Percentiles rank a stretch among this genome's conserved stretches.
Conservation (phyloP, 2,888 invertebrate species). For the Pandemis corylana region DNA sequence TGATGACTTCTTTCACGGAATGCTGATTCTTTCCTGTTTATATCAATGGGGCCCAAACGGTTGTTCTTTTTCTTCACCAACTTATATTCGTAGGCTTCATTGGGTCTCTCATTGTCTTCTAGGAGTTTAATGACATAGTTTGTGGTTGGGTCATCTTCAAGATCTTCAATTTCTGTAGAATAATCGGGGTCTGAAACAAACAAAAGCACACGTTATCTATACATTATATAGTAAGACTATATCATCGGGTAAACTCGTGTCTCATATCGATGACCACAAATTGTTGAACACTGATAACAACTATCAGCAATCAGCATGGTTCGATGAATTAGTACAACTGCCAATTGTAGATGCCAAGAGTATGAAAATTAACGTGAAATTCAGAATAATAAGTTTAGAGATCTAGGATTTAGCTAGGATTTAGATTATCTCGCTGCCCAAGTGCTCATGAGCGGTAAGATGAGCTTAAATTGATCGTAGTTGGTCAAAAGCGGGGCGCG, state of each 20-base stretch:
- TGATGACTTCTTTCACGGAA: conserved; percentile 77
- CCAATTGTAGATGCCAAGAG: background rate
- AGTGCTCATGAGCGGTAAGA: too few species aligned
- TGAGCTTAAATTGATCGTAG: too few species aligned
- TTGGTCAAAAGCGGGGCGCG: too few species aligned
- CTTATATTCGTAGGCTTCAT: conserved; percentile 84
- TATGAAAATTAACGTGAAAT: background rate
- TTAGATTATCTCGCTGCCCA: too few species aligned
- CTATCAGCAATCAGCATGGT: background rate
- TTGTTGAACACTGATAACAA: background rate
- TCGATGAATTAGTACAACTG: background rate
- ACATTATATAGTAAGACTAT: background rate
- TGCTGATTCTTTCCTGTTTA: conserved; percentile 69
- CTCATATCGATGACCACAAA: background rate
- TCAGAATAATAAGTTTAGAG: background rate
- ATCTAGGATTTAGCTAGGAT: too few species aligned
- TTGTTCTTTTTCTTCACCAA: conserved; percentile 80
- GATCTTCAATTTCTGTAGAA: conserved; percentile 66
- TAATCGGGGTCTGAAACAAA: conserved; percentile 70
- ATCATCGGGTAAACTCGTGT: background rate
- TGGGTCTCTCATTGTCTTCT: conserved; percentile 74
- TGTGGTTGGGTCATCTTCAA: conserved; percentile 66
- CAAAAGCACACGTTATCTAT: background rate
- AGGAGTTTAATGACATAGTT: conserved; percentile 73
- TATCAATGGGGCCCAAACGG: conserved; percentile 50